Percentiles rank a stretch among this genome's conserved stretches.
Evolutionary conservation across 2,888 invertebrate species (phyloP).

Genomic region (Ophion ellenae): DNA sequence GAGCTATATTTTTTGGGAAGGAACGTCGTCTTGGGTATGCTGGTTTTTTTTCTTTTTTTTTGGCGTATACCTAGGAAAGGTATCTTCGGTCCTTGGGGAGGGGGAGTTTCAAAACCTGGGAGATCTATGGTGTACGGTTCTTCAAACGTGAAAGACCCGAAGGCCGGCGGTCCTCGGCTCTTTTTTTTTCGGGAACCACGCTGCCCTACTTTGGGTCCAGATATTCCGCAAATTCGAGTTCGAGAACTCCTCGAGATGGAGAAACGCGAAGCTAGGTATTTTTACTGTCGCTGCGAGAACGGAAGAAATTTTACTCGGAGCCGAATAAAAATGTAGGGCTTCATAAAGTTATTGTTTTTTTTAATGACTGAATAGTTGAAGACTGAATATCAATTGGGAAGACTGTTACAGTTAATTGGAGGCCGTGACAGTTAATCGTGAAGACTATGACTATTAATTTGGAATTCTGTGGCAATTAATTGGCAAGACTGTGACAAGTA

Average conservation of each 20-base stretch:
- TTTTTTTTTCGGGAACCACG: slow-evolving; percentile 12
- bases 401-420: too few species aligned
- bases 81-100: slow-evolving; percentile 57
- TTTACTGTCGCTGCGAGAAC: not conserved
- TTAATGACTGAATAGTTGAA: too few species aligned
- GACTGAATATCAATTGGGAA: too few species aligned
- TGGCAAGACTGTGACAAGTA: too few species aligned
- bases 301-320: not conserved
- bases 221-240: slow-evolving; percentile 19
- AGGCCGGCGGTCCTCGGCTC: slow-evolving; percentile 29
- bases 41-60: slow-evolving; percentile 19
- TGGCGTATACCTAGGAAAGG: slow-evolving; percentile 40
- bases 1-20: not conserved
- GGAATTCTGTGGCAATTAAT: too few species aligned
- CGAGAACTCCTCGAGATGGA: not conserved
- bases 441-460: too few species aligned
- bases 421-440: too few species aligned
- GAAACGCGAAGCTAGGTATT: not conserved
- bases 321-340: too few species aligned
- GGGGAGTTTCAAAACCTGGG: slow-evolving; percentile 49
- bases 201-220: slow-evolving; percentile 53
- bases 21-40: not conserved
- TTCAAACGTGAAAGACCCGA: slow-evolving; percentile 37
- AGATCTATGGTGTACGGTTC: not conserved
- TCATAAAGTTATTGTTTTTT: too few species aligned